Evolutionary conservation across 2,888 invertebrate genomes (phyloP).

Genomic region (Stenoptilia bipunctidactyla): DNA sequence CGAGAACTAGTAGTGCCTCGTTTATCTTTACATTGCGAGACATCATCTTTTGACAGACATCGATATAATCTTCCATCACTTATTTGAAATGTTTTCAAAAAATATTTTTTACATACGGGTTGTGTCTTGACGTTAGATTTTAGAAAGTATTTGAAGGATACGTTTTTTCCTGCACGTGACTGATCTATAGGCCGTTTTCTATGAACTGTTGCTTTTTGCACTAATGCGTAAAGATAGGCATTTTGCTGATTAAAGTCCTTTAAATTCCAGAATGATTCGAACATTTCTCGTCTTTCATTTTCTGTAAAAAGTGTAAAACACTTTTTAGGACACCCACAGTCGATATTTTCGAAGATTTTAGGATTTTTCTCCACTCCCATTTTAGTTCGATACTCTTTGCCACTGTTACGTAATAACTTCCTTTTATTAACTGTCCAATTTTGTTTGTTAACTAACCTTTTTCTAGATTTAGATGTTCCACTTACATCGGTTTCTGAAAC

Average conservation of each 20-base stretch:
- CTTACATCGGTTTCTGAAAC: conserved; percentile 13
- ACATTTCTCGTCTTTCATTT: conserved; percentile 14
- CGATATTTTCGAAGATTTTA: conserved; percentile 8
- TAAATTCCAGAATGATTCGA: conserved; percentile 3
- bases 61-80: conserved; percentile 11
- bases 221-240: conserved; percentile 10
- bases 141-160: conserved; percentile 9
- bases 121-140: conserved; percentile 9
- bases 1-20: conserved; percentile 17
- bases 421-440: conserved; percentile 3
- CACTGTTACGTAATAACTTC: conserved; percentile 16
- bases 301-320: conserved; percentile 4
- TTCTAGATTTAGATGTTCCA: conserved; percentile 11
- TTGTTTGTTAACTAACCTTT: conserved; percentile 11
- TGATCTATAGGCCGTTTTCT: conserved; percentile 17
- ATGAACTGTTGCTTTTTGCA: conserved; percentile 11
- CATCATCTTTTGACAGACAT: too few species aligned
- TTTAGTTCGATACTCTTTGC: conserved; percentile 15
- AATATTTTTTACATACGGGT: conserved; percentile 1
- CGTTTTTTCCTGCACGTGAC: conserved; percentile 1
- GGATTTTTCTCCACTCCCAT: conserved; percentile 8
- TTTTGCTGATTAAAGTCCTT: too few species aligned
- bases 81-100: conserved; percentile 8
- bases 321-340: conserved; percentile 7
- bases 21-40: background rate